Conservation (phyloP, 2,888 invertebrate species). For the Pegoplata infirma region DNA sequence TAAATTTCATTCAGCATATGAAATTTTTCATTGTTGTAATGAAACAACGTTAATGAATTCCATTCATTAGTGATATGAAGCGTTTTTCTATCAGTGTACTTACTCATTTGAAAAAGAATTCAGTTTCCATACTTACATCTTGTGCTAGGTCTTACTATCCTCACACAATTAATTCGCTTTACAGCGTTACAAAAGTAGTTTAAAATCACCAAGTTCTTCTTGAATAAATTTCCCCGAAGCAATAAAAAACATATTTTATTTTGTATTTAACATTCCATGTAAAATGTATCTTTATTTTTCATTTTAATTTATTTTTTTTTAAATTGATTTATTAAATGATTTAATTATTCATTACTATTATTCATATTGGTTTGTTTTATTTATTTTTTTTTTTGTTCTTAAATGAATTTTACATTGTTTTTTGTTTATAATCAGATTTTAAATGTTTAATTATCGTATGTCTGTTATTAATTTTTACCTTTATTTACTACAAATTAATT, state of each 20-base stretch:
- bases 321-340: constrained; percentile 50
- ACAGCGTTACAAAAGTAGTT: too few relatives aligned
- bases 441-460: not conserved
- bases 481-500: constrained; percentile 48
- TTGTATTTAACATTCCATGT: constrained; percentile 63
- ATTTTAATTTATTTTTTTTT: constrained; percentile 36
- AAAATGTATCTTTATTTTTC: constrained; percentile 54
- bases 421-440: not conserved
- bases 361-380: constrained; percentile 19
- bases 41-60: too few relatives aligned
- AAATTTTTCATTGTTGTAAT: too few relatives aligned
- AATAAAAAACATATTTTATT: not conserved
- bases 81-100: too few relatives aligned
- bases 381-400: constrained; percentile 16
- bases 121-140: too few relatives aligned
- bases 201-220: not conserved
- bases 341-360: constrained; percentile 46
- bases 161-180: too few relatives aligned
- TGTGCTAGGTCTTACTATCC: too few relatives aligned
- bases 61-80: too few relatives aligned
- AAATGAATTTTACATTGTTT: constrained; percentile 9
- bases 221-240: not conserved
- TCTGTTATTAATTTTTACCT: not conserved
- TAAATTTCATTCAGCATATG: too few relatives aligned
- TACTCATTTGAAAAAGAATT: too few relatives aligned